Percentiles rank a stretch among this genome's conserved stretches.
Evolutionary conservation across 2,888 invertebrate species (phyloP).

Genomic region (Malachius bipustulatus): DNA sequence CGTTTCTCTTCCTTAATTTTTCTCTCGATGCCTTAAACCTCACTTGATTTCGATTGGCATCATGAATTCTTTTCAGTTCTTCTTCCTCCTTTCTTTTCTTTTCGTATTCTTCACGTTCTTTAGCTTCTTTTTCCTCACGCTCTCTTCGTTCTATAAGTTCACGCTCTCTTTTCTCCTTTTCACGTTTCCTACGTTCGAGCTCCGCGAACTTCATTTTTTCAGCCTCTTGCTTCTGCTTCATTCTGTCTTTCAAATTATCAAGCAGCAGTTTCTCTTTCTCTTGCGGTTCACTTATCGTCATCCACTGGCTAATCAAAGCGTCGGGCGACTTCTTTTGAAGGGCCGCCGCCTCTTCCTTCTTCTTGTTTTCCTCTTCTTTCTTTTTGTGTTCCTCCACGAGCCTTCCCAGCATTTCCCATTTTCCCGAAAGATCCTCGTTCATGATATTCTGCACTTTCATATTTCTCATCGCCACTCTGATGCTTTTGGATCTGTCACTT

Average conservation of each 20-base stretch:
- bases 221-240: slow-evolving; percentile 42
- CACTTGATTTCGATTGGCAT: slow-evolving; percentile 29
- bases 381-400: slow-evolving; percentile 40
- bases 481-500: slow-evolving; percentile 45
- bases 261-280: slow-evolving; percentile 39
- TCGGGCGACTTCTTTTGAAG: slow-evolving; percentile 23
- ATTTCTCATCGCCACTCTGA: slow-evolving; percentile 54
- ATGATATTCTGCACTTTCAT: slow-evolving; percentile 39
- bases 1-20: slow-evolving; percentile 26
- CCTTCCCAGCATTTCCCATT: slow-evolving; percentile 36
- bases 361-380: slow-evolving; percentile 25
- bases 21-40: slow-evolving; percentile 35
- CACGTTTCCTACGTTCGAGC: slow-evolving; percentile 28
- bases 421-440: slow-evolving; percentile 37
- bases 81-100: slow-evolving; percentile 30
- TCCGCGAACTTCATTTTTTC: slow-evolving; percentile 32
- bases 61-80: slow-evolving; percentile 30
- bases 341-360: slow-evolving; percentile 19
- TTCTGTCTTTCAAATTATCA: slow-evolving; percentile 41
- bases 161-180: slow-evolving; percentile 35
- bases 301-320: slow-evolving; percentile 40
- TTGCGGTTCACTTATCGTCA: slow-evolving; percentile 37
- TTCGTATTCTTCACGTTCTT: slow-evolving; percentile 27
- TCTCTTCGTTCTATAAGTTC: slow-evolving; percentile 33
- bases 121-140: slow-evolving; percentile 28